Evolutionary conservation across 2,113 vertebrate species (phyloP), one percentile per base, ranked within the genome.

Genomic region (Paramisgurnus dabryanus): DNA sequence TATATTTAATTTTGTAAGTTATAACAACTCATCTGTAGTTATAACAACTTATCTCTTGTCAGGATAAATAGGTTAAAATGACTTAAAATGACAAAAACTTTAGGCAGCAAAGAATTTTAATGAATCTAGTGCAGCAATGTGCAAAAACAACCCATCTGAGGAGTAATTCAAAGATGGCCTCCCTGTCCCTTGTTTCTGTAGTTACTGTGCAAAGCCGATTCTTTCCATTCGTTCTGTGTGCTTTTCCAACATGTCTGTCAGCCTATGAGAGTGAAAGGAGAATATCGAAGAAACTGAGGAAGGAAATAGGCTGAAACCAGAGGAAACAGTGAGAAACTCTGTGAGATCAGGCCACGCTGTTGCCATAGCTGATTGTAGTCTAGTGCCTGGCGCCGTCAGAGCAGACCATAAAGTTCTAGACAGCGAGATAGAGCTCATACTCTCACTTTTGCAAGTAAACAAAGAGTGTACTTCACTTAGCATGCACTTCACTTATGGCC

Each of bases 291-390:
- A 92, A 92, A 90, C 86, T 80, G 67, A 91, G 91, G 93, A 94
- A 94, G 92, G 92, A 93, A 93, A 85, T 40, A 45, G 83, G 85
- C 86, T 85, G 79, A 90, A 92, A 92, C 91, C 90, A 92, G 89
- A 92, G 91, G 91, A 92, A 93, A 87, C 87, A 91, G 91, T 91
- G 90, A 88, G 82, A 87, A 89, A 89, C 78, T 84, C 88, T 78
- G 84, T 72, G 82, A 85, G 92, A 90, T 89, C 87, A 85, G 90
- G 89, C 79, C 88, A 53, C 87, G 82, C 76, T 17, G 82, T 82
- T 67, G 84, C 79, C 83, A 83, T 78, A 82, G 67, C 84, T 86
- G 87, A 87, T 84, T 89, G 81, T 83, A 85, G 80, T 53, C 34
- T 76, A 88, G 86, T 83, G 84, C 80, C 81, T 88, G 92, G 92